These are phyloP conservation scores for Brachionus paranguensis DNA, from an alignment of 1,140 invertebrate genomes.

Conservation along the genomic window DNA sequence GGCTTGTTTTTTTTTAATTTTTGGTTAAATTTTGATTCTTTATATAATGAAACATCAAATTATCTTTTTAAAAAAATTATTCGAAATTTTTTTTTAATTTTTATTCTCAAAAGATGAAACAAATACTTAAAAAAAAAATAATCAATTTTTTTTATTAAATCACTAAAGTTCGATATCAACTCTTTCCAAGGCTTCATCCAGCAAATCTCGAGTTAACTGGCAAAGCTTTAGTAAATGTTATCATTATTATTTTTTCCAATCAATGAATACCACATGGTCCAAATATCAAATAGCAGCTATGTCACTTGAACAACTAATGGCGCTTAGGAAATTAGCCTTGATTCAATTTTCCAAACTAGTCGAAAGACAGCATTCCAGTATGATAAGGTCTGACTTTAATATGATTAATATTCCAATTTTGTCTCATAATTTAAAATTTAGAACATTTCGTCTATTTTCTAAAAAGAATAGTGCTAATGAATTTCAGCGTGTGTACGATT, in stretches of 20 bases:
- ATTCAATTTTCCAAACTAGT: constrained; percentile 17
- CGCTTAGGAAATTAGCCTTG: neutral
- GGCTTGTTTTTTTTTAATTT: too few species aligned
- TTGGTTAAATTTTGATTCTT: too few species aligned
- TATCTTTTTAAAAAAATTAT: too few species aligned
- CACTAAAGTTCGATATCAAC: constrained; percentile 3
- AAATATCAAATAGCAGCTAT: constrained; percentile 36
- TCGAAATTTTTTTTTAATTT: too few species aligned
- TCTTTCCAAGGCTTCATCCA: constrained; percentile 17
- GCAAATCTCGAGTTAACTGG: constrained; percentile 31
- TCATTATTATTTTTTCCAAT: constrained; percentile 33
- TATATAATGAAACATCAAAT: too few species aligned
- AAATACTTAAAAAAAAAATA: neutral
- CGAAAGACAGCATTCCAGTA: constrained; percentile 20
- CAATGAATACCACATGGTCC: constrained; percentile 25
- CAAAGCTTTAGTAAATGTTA: constrained; percentile 35
- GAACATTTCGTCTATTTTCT: constrained; percentile 24
- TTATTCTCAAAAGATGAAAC: too few species aligned
- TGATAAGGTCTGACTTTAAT: neutral
- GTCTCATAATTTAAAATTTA: neutral
- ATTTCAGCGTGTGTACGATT: constrained; percentile 5
- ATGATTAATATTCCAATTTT: neutral
- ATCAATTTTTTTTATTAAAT: neutral
- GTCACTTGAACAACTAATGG: constrained; percentile 21
- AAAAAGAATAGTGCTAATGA: constrained; percentile 22